Base-by-base conservation (phyloP, 2,113 vertebrate species). In the Crypturellus undulatus region DNA sequence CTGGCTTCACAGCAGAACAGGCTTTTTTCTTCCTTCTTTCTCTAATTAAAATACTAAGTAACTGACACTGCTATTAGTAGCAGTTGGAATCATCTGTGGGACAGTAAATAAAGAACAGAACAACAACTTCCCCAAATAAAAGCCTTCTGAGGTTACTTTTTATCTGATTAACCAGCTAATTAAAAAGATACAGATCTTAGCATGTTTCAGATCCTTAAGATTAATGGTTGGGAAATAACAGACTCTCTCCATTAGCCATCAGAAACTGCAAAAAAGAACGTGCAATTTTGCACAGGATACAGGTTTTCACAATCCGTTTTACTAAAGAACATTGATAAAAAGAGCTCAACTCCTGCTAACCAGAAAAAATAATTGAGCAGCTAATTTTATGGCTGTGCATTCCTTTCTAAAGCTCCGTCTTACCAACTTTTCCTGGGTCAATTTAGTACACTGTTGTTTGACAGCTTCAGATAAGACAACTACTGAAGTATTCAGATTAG, bases 21-120 rank as follows among this genome's bases (percentile, higher is more conserved):
- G 10, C 18, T 87, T 81, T 89, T 86, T 68, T 59, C 40, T 87
- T 18, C 19, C 9, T 80, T 89, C 52, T 7, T 36, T 84, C 73
- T 68, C 59, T 68, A 83, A 80, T 89, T 54, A 91, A 95, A 95
- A 84, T 28, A 71, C 83, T 89, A 89, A 20, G 38, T 38, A 90
- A 30, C 52, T 72, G 26, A 72, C 38, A 75, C 13, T 79, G 24
- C 20, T 79, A 30, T 73, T 77, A 89, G 38, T n/a, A 16, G 52
- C 83, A 42, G 62, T 8, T 40, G 10, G 11, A 34, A 71, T 93
- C 90, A 94, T 77, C 30, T 81, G 58, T 13, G 65, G 58, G 38
- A 84, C 6, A 79, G 9, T 51, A 30, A 30, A 69, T 30, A 19
- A 85, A 38, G 59, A 96, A 59, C 1, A 68, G 25, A 68, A 43